phyloP scores from a whole-genome alignment of 2,797 vertebrate genomes.

The Atherinosoma microstoma region DNA sequence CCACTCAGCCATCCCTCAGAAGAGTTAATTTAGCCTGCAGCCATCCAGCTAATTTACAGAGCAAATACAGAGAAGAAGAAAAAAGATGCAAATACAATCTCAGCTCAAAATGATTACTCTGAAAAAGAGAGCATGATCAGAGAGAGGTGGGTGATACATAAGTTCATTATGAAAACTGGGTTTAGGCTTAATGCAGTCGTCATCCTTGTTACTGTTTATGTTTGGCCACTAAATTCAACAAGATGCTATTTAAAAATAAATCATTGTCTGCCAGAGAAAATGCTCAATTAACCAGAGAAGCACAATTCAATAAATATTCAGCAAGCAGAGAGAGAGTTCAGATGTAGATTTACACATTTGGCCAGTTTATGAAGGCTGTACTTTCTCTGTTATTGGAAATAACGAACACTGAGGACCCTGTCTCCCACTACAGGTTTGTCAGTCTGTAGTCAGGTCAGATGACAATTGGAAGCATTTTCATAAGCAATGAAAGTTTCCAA shows the following conservation, averaged over 20 bases:
- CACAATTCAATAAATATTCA: not conserved
- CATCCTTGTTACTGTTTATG: not conserved
- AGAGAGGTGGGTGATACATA: slow-evolving; percentile 4
- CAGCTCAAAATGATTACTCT: slow-evolving; percentile 6
- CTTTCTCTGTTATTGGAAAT: not conserved
- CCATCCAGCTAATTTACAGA: slow-evolving; percentile 36
- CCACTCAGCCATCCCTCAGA: slow-evolving; percentile 42
- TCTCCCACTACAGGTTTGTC: slow-evolving; percentile 11
- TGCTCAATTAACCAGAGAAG: slow-evolving; percentile 2
- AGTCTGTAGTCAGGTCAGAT: slow-evolving; percentile 16
- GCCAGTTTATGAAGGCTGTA: too few species aligned
- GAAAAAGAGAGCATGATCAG: slow-evolving; percentile 11
- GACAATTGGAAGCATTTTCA: slow-evolving; percentile 13
- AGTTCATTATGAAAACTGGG: slow-evolving; percentile 18
- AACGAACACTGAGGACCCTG: slow-evolving; percentile 17
- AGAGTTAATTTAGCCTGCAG: slow-evolving; percentile 27
- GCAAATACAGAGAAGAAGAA: too few species aligned
- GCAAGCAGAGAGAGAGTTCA: not conserved
- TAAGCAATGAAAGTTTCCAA: not conserved
- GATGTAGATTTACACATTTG: not conserved
- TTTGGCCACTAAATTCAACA: slow-evolving; percentile 14
- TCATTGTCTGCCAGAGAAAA: not conserved
- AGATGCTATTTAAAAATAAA: not conserved
- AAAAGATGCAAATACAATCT: slow-evolving; percentile 1
- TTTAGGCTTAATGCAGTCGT: not conserved